Base-by-base conservation (phyloP, 2,888 invertebrate species). In the Lagria hirta region DNA sequence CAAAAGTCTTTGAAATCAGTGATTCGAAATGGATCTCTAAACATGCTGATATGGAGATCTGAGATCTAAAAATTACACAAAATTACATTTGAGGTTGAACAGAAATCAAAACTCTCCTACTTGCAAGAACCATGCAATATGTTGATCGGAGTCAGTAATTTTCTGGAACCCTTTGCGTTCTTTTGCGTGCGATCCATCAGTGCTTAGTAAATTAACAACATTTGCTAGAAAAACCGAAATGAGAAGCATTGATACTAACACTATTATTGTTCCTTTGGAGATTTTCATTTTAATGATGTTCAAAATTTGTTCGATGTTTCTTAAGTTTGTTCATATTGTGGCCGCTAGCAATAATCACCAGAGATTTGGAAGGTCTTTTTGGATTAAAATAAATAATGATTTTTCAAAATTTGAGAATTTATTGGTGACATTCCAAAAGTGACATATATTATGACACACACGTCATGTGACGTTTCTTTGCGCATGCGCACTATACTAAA, bases 41-140 rank as follows among this genome's bases (percentile, higher is more conserved):
- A 91, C 70, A 86, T 82, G 69, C 92, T 93, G 48, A 94, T 82
- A 68, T 94, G 94, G 52, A 93, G 79, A 71, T 94, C 94, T 45
- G 90, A 86, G 60, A 94, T 84, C 91, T 93, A 68, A 29, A 75
- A n/a, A n/a, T n/a, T n/a, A n/a, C n/a, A n/a, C n/a, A n/a, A 44
- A 34, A 34, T 63, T 61, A 18, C 18, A 6, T 8, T 26, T 17
- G 10, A 16, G 12, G 6, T 18, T 27, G 16, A 27, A 32, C 3
- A 7, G 11, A 17, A 26, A 44, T 33, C 13, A 8, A 12, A 3
- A 28, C 2, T n/a, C 18, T 34, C 50, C 69, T 70, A 86, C 88
- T 79, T 88, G 88, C 49, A 88, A 61, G 70, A 88, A 88, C 87
- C 87, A 88, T 52, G 87, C 73, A 29, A 88, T 68, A 61, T 84